phyloP scores from a whole-genome alignment of 2,888 invertebrate genomes.

The Falcaria lacertinaria region DNA sequence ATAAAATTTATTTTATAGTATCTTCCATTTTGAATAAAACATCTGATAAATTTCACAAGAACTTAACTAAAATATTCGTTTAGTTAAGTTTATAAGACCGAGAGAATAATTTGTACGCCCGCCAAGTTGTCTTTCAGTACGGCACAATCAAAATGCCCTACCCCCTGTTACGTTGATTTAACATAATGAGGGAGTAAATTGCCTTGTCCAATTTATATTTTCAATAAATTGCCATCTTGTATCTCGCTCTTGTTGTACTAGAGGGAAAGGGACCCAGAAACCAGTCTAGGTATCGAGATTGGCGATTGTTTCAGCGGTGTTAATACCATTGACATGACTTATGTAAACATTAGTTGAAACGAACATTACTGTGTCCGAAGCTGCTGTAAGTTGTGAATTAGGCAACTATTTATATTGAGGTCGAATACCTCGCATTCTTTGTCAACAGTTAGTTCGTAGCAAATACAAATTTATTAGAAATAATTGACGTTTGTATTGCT shows the following conservation, averaged over 20 bases:
- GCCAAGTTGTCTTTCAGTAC: not conserved
- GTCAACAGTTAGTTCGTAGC: slow-evolving; percentile 1
- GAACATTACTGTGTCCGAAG: slow-evolving; percentile 9
- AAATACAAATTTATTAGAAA: slow-evolving; percentile 4
- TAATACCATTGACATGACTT: slow-evolving; percentile 28
- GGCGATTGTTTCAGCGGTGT: not conserved
- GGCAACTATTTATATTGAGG: slow-evolving; percentile 9
- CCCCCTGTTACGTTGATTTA: not conserved
- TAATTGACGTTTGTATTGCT: not conserved
- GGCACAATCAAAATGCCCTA: not conserved
- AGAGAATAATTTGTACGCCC: not conserved
- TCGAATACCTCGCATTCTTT: slow-evolving; percentile 12
- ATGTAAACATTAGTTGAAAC: slow-evolving; percentile 19
- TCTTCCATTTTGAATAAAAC: too few relatives aligned
- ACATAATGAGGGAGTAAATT: not conserved
- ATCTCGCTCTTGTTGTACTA: not conserved
- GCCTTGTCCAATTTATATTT: not conserved
- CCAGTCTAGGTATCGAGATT: slow-evolving; percentile 3
- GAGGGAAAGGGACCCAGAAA: not conserved
- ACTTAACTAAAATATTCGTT: too few relatives aligned
- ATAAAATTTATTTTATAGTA: too few relatives aligned
- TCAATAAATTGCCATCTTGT: not conserved
- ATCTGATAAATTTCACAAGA: too few relatives aligned
- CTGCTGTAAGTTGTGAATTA: slow-evolving; percentile 17
- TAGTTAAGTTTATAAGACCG: not conserved